These are phyloP conservation scores for Temnothorax curvispinosus DNA, from an alignment of 1,140 invertebrate genomes.

Conservation along the genomic window DNA sequence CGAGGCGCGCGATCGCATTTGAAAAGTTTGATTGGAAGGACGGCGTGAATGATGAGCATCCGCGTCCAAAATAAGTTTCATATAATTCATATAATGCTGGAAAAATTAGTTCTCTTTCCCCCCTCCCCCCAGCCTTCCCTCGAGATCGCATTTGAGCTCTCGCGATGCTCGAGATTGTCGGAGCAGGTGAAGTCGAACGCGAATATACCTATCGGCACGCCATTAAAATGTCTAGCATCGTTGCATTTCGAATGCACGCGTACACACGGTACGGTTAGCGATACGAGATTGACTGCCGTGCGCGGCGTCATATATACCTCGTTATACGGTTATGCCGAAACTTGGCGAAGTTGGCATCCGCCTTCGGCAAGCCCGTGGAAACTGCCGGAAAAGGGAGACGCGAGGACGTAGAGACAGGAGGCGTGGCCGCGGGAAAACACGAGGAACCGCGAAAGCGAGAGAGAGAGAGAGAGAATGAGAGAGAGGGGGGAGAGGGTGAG, in stretches of 20 bases:
- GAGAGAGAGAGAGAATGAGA: conserved; percentile 26
- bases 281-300: conserved; percentile 43
- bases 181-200: background rate
- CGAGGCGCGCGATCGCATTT: conserved; percentile 33
- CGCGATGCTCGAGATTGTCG: background rate
- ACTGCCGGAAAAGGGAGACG: conserved; percentile 58
- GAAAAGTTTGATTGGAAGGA: conserved; percentile 55
- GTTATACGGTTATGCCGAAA: conserved; percentile 49
- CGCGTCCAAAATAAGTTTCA: conserved; percentile 24
- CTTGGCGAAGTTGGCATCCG: conserved; percentile 68
- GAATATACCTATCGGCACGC: conserved; percentile 8
- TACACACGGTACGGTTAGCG: conserved; percentile 26
- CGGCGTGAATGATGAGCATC: conserved; percentile 44
- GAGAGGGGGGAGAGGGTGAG: conserved; percentile 3
- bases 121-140: too few relatives aligned
- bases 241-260: background rate
- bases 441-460: conserved; percentile 51
- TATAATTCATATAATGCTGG: conserved; percentile 17
- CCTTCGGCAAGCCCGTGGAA: conserved; percentile 52
- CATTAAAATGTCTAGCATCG: conserved; percentile 41
- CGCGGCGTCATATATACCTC: conserved; percentile 45
- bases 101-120: conserved; percentile 5
- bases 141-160: background rate
- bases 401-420: conserved; percentile 25
- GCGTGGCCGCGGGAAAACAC: conserved; percentile 62